Evolutionary conservation across 2,113 vertebrate genomes (phyloP).

Genomic region (Erythrocebus patas): DNA sequence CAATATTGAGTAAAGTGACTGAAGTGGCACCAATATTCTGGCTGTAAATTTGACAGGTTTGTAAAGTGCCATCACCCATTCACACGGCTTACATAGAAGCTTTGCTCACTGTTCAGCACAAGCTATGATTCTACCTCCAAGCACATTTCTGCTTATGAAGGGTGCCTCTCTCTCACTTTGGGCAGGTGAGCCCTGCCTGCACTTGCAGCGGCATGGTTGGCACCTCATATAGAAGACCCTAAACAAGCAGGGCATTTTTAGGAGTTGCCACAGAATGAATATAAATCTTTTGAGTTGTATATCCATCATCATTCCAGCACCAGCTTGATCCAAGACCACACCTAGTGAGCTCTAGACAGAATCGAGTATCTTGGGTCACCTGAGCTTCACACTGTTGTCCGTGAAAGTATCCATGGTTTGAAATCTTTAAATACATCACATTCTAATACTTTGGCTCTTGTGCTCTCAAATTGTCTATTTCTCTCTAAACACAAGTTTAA

Average conservation of each 20-base stretch:
- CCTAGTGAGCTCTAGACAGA: neutral
- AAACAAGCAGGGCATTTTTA: neutral
- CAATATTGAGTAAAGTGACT: neutral
- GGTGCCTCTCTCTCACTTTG: neutral
- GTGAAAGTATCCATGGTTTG: neutral
- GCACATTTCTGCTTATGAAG: neutral
- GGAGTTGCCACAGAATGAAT: neutral
- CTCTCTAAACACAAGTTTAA: neutral
- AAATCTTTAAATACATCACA: neutral
- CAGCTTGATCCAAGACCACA: neutral
- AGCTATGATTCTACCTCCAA: neutral
- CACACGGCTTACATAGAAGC: neutral
- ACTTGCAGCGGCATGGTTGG: fast-evolving
- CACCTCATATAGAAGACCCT: too few relatives aligned
- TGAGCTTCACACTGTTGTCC: neutral
- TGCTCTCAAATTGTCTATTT: neutral
- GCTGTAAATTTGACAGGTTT: neutral
- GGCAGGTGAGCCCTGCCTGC: neutral
- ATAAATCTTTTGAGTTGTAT: neutral
- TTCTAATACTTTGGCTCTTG: neutral
- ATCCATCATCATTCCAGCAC: neutral
- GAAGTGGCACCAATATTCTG: neutral
- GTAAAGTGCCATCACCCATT: neutral
- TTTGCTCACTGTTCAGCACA: neutral
- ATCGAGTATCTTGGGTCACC: neutral